phyloP scores from a whole-genome alignment of 2,797 vertebrate genomes.

The Hydrocynus forskahlii region DNA sequence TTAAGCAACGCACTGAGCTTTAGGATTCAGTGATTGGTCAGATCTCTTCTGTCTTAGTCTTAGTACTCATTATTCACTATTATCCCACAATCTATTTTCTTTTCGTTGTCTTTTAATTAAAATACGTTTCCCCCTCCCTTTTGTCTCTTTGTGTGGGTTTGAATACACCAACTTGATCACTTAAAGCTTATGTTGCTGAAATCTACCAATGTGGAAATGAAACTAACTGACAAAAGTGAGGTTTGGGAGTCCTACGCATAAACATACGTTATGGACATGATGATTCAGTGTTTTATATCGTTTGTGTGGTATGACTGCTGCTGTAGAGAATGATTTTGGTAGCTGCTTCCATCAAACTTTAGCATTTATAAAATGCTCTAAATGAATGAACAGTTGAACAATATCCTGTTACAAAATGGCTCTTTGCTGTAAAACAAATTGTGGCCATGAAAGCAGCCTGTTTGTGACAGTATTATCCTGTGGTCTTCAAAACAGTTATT shows the following conservation, averaged over 20 bases:
- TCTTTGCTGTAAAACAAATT: too few species aligned
- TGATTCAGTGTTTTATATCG: too few species aligned
- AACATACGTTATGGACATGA: too few species aligned
- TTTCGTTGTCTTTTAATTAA: not conserved
- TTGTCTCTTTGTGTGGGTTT: not conserved
- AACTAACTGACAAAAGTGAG: not conserved
- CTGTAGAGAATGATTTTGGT: too few species aligned
- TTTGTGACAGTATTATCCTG: too few species aligned
- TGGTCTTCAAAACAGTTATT: too few species aligned
- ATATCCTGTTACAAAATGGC: too few species aligned
- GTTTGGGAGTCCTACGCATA: not conserved
- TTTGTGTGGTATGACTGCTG: too few species aligned
- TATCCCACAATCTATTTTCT: not conserved
- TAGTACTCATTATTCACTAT: not conserved
- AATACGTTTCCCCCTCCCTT: not conserved
- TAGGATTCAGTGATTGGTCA: not conserved
- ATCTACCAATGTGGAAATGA: conserved; percentile 7
- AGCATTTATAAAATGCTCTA: too few species aligned
- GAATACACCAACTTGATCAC: not conserved
- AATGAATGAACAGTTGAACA: too few species aligned
- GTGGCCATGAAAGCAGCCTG: too few species aligned
- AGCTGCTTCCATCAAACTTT: too few species aligned
- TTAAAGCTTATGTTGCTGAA: conserved; percentile 1
- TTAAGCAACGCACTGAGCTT: not conserved
- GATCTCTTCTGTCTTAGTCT: not conserved